Evolutionary conservation across 92 coral and sea anemone species (phyloP), one percentile per base, ranked within the genome.

Genomic region (Epizoanthus rinbou): DNA sequence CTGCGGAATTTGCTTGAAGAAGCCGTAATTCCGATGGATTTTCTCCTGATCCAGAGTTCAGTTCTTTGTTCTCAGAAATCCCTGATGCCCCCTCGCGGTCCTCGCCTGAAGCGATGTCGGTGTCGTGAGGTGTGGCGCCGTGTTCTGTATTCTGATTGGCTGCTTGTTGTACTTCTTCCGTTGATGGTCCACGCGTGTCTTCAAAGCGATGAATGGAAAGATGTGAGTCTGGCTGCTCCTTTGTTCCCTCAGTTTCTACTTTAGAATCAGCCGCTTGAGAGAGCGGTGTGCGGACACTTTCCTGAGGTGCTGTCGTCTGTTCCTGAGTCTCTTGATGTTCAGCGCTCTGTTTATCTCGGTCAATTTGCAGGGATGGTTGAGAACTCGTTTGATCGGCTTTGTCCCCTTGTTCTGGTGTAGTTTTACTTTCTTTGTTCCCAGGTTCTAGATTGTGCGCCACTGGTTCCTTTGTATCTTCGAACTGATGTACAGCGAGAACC

Each of bases 141-240:
- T 62, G 71, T 62, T 21, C 47, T 60, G 13, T 41, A 11, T 50
- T 50, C 54, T 50, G 14, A 50, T 50, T 50, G 14, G 54, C 54
- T 50, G 54, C 16, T 18, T 6, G 22, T 39, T 39, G 22, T 53
- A 11, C 41, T 4, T 59, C 37, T 31, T 78, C 59, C 47, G 35
- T 19, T 21, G 56, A 63, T 63, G 37, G 41, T 37, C 37, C 70
- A 21, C 17, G 66, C 22, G 71, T 18, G 39, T 78, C 82, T 21
- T 78, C 58, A 41, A 78, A 78, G 9, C 54, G 70, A 57, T 78
- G 71, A 23, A 62, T 8, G 14, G 59, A 13, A 22, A 56, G 13
- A 25, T 0, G 66, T 16, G 64, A 24, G 33, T 47, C 22, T 10
- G 62, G 21, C 37, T 4, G 50, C 7, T 31, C 53, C 10, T 14